Evolutionary conservation across 1,140 invertebrate species (phyloP), one percentile per base, ranked within the genome.

Genomic region (Forficula auricularia): DNA sequence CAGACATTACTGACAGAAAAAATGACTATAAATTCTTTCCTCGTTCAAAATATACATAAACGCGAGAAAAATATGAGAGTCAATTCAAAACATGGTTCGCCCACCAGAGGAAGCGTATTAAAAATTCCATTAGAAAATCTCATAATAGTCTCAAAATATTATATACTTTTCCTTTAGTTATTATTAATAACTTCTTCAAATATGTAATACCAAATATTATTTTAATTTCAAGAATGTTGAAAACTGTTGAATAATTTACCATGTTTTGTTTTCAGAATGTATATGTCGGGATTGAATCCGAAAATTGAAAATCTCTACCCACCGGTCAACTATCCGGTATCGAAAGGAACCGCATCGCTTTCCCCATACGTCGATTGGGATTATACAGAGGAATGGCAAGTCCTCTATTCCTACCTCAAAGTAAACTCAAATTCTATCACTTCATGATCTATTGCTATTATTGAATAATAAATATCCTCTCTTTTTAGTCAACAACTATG

Each of bases 261-360:
- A 7, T 39, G 16, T 13, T 2, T 48, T 27, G 48, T 50, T 58
- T 65, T 45, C 50, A 80, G 75, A 45, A 59, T 84, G 16, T 86
- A 76, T 50, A 65, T 67, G 40, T 54, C 59, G 50, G 82, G 82
- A 30, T 50, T 77, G 1, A 67, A 73, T 37, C 64, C 77, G 1
- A 63, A 75, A 48, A 54, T 73, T 52, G 49, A 61, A 15, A 71
- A 67, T 9, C 53, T 83, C 0, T 81, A 77, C 56, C 70, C 75
- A 0, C 45, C 44, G 18, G 61, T 69, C 0, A 42, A 56, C 4
- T 70, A 59, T 44, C 72, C 72, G 12, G 72, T 73, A 3, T 51
- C 68, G 7, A 46, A 56, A 18, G 63, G 65, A 34, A 73, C 70
- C 3, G 64, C 69, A 14, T 66, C 67, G 56, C 54, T 73, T 19